Base-by-base conservation (phyloP, 2,113 vertebrate species). In the Thinocorus orbignyianus region DNA sequence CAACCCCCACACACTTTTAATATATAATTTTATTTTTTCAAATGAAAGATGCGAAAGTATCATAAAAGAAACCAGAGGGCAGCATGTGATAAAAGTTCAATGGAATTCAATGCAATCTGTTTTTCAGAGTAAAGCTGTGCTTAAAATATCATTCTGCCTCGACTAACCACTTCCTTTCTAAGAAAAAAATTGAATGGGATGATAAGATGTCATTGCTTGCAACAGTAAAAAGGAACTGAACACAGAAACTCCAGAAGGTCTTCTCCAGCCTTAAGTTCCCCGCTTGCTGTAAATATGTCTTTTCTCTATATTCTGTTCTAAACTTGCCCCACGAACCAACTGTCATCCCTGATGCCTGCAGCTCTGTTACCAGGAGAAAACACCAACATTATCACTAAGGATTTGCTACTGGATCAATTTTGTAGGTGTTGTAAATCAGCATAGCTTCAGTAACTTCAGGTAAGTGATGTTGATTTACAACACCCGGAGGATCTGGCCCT, bases 381-480 rank as follows among this genome's bases (percentile, higher is more conserved):
- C 49, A 90, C 55, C 81, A 92, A 76, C 88, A 31, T 90, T 85
- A 79, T 72, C 71, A 65, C 85, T 88, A 69, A 70, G 65, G 83
- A 61, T 83, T 93, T 97, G 74, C 64, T 73, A 65, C 73, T 81
- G 82, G 80, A 90, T 90, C 82, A 81, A 11, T 92, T 93, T 52
- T 52, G 76, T 64, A 81, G 55, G 68, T 84, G 74, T 18, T 88
- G 78, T 92, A 96, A 96, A 95, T 92, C 91, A 92, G 65, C 65
- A 93, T 2, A 84, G 85, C 66, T 85, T 84, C 73, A 72, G 61
- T 61, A 86, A 90, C 76, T 93, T 83, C 72, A 68, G 39, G 11
- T 88, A 93, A 95, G 82, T 58, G 57, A 94, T 58, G 88, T 80
- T 83, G 82, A 96, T 88, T 92, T 97, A 93, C 48, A 88, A 6